Base-by-base conservation (phyloP, 2,888 invertebrate genomes). In the Nectonema munidae region DNA sequence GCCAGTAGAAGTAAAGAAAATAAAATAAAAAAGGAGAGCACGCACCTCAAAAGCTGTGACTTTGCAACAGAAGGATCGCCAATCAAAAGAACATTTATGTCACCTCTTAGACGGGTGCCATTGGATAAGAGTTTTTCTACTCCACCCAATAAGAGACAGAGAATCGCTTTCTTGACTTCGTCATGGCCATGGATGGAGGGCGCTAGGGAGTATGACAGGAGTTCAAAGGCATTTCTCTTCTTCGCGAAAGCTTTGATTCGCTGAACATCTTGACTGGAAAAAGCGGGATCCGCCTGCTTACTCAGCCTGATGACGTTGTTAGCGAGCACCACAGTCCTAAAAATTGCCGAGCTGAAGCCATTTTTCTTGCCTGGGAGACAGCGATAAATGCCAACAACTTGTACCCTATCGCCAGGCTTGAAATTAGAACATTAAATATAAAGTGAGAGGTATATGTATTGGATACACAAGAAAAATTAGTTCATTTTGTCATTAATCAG, bases 1-100 rank as follows among this genome's bases (percentile, higher is more conserved):
- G n/a, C n/a, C n/a, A n/a, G n/a, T n/a, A n/a, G n/a, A 14, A 3
- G 15, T 15, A 3, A 3, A 13, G 9, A 17, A n/a, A 14, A 28
- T 11, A 3, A 13, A 15, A 35, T 29, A 6, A 11, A 39, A 21
- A n/a, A 2, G 32, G n/a, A 3, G n/a, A 14, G 29, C 21, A 37
- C 43, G 41, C 43, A 56, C 52, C 59, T 49, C 37, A 61, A 48
- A 48, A 60, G 58, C 54, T 95, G 95, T 0, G 89, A 95, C 59
- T 95, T 95, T 2, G 95, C 95, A 28, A 95, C 89, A 38, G 83
- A 86, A 0, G 95, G 95, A 61, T 95, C 95, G 33, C 95, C 95
- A 49, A 99, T 86, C 2, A 99, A 61, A 28, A 86, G 62, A 28
- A 83, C 61, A 55, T 86, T 86, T 44, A 83, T 74, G 53, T 71